Evolutionary conservation across 2,797 vertebrate genomes (phyloP).

Genomic region (Kryptolebias ocellatus): DNA sequence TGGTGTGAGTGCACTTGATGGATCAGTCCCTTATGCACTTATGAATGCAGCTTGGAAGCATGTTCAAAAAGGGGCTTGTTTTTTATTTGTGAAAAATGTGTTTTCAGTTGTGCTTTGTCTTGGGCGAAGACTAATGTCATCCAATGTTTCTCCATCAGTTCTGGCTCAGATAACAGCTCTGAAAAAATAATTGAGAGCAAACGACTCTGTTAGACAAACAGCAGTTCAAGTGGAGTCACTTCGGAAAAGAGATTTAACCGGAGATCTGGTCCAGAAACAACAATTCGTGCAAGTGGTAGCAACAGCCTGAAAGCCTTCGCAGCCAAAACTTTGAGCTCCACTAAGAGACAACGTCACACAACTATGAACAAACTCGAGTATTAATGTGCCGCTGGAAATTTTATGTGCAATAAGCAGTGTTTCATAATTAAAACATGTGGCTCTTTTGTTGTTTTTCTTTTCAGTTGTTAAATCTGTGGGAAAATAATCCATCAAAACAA

Average conservation of each 20-base stretch:
- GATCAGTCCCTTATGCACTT: slow-evolving; percentile 64
- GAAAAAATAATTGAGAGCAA: slow-evolving; percentile 36
- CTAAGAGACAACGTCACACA: background rate
- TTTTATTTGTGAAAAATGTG: slow-evolving; percentile 40
- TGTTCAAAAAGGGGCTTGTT: slow-evolving; percentile 54
- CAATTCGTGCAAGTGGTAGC: slow-evolving; percentile 37
- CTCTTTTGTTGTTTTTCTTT: background rate
- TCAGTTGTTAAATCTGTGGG: background rate
- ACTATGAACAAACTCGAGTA: background rate
- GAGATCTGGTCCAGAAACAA: slow-evolving; percentile 42
- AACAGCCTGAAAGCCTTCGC: slow-evolving; percentile 35
- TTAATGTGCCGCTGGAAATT: background rate
- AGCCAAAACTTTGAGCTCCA: slow-evolving; percentile 1
- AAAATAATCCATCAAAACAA: background rate
- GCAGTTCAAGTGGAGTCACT: slow-evolving; percentile 44
- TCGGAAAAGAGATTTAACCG: slow-evolving; percentile 14
- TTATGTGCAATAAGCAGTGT: background rate
- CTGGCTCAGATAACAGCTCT: slow-evolving; percentile 47
- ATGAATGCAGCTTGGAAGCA: slow-evolving; percentile 45
- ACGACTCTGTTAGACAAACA: slow-evolving; percentile 38
- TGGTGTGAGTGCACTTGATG: slow-evolving; percentile 56
- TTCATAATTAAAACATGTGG: slow-evolving; percentile 1
- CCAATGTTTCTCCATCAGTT: slow-evolving; percentile 36
- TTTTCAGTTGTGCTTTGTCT: slow-evolving; percentile 49
- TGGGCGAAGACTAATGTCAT: slow-evolving; percentile 46